Evolutionary conservation across 2,113 vertebrate genomes (phyloP).

Genomic region (Hassar affinis): DNA sequence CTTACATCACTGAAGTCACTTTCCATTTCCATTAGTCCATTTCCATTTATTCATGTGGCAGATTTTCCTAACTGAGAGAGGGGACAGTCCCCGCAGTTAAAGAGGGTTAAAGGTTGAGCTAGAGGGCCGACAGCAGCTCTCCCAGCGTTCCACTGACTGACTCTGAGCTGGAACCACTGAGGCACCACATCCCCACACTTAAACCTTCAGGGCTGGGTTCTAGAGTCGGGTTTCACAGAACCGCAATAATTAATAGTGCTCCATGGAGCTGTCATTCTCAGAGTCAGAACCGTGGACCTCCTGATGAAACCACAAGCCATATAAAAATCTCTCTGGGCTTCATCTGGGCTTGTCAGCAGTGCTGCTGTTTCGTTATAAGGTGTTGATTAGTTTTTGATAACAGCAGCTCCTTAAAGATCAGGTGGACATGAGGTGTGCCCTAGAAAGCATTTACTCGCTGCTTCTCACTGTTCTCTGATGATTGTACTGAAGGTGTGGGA

Average conservation of each 20-base stretch:
- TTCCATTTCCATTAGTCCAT: background rate
- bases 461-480: too few species aligned
- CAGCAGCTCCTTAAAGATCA: background rate
- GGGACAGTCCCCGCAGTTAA: background rate
- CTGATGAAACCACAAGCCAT: background rate
- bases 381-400: background rate
- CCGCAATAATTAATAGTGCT: background rate
- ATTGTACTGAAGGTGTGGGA: too few species aligned
- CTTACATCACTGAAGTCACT: background rate
- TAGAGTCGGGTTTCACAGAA: background rate
- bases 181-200: background rate
- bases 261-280: background rate
- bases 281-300: background rate
- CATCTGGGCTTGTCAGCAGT: background rate
- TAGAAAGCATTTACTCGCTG: too few species aligned
- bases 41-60: background rate
- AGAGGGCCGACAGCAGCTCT: background rate
- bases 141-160: conserved; percentile 2
- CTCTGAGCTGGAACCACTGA: background rate
- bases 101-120: conserved; percentile 1
- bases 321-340: background rate
- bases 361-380: background rate
- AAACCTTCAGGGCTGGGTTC: background rate
- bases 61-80: background rate
- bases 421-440: too few species aligned